Percentiles rank a stretch among this genome's conserved stretches.
These are phyloP conservation scores for Aramus guarauna DNA, from an alignment of 2,113 vertebrate genomes.

Conservation along the genomic window DNA sequence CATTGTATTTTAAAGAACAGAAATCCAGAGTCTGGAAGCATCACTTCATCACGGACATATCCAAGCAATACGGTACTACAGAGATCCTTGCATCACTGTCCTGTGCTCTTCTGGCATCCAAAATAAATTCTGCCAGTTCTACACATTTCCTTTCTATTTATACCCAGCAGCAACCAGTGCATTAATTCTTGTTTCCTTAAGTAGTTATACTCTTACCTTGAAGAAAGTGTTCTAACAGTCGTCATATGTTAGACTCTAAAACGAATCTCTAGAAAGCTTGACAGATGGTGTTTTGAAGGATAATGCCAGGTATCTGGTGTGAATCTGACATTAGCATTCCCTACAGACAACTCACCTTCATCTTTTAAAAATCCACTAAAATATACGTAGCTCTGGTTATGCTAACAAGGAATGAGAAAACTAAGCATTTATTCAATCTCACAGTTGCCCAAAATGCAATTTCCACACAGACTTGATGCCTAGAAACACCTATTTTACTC, in stretches of 20 bases:
- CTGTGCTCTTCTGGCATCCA: neutral
- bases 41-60: neutral
- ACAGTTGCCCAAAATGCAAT: neutral
- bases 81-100: neutral
- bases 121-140: neutral
- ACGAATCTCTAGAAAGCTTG: slow-evolving; percentile 52
- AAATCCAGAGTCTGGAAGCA: neutral
- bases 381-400: neutral
- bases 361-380: neutral
- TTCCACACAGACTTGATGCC: neutral
- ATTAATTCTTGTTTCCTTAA: slow-evolving; percentile 7
- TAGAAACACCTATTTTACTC: neutral
- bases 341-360: slow-evolving; percentile 25
- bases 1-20: neutral
- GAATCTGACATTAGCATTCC: slow-evolving; percentile 46
- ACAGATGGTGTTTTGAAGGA: slow-evolving; percentile 62
- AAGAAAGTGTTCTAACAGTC: slow-evolving; percentile 4
- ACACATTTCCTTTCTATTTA: slow-evolving; percentile 16
- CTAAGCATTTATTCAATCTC: neutral
- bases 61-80: neutral
- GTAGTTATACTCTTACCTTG: neutral
- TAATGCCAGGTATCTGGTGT: slow-evolving; percentile 50
- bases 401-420: neutral
- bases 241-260: neutral
- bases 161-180: neutral